Percentiles rank a stretch among this genome's conserved stretches.
Evolutionary conservation across 2,797 vertebrate genomes (phyloP).

Genomic region (Anisognathus igniventris): DNA sequence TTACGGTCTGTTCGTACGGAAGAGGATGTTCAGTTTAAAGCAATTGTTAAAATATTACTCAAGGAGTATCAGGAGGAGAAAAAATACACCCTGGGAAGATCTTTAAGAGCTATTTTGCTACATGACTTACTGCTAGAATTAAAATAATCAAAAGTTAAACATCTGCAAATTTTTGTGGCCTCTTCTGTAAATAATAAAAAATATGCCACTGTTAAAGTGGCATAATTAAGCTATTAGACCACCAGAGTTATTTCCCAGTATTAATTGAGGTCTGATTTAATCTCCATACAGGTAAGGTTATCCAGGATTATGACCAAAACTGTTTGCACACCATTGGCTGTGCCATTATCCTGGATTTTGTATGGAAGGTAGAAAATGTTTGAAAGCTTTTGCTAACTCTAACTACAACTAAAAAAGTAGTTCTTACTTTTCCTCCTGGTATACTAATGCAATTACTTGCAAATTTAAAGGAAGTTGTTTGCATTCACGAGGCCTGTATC

Average conservation of each 20-base stretch:
- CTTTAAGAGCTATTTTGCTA: background rate
- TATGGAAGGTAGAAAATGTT: background rate
- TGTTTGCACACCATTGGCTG: background rate
- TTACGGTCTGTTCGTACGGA: background rate
- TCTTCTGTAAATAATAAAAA: slow-evolving; percentile 34
- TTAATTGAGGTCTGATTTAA: background rate
- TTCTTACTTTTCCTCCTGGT: background rate
- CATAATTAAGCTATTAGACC: background rate
- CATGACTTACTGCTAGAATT: slow-evolving; percentile 12
- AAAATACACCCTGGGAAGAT: background rate
- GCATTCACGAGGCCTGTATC: background rate
- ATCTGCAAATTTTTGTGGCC: slow-evolving; percentile 2
- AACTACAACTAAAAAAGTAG: background rate
- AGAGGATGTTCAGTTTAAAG: slow-evolving; percentile 5
- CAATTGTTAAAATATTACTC: background rate
- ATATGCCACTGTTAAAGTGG: background rate
- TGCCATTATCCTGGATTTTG: background rate
- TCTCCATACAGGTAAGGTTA: background rate
- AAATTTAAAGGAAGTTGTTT: background rate
- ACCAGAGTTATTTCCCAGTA: background rate
- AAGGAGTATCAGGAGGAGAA: background rate
- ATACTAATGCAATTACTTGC: background rate
- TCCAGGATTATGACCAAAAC: background rate
- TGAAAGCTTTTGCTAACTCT: background rate
- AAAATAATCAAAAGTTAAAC: slow-evolving; percentile 15